phyloP scores from a whole-genome alignment of 2,888 invertebrate genomes.

The Cyclophora albipunctata region DNA sequence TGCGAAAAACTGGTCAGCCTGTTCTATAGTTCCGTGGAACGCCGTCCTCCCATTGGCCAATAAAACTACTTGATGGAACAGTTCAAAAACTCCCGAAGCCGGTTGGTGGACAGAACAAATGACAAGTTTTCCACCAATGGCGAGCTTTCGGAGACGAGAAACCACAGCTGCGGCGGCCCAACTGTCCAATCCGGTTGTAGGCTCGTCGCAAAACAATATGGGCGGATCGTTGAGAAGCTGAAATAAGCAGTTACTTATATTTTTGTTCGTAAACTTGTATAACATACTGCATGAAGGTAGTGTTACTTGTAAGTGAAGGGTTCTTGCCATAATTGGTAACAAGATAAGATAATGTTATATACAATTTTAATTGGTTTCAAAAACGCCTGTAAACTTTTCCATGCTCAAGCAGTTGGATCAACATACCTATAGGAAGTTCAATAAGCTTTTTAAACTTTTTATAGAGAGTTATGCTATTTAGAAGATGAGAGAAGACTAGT shows the following conservation, averaged over 20 bases:
- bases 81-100: slow-evolving; percentile 87
- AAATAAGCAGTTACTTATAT: slow-evolving; percentile 8
- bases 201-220: slow-evolving; percentile 94
- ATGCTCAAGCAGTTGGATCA: no score
- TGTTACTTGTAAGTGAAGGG: no score
- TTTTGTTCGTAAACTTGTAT: background rate
- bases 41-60: slow-evolving; percentile 86
- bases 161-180: slow-evolving; percentile 90
- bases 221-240: slow-evolving; percentile 91
- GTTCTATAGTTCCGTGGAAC: slow-evolving; percentile 83
- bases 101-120: slow-evolving; percentile 95
- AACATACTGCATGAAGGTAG: no score
- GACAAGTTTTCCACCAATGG: slow-evolving; percentile 83
- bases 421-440: no score
- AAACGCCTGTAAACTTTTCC: no score
- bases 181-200: slow-evolving; percentile 94
- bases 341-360: no score
- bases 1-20: slow-evolving; percentile 80
- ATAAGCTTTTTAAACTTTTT: no score
- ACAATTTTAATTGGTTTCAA: no score
- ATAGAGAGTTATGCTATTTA: no score
- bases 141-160: slow-evolving; percentile 78
- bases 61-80: slow-evolving; percentile 87
- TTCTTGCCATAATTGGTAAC: no score
- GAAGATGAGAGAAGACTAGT: no score